Evolutionary conservation across 2,113 vertebrate species (phyloP).

Genomic region (Neolamprologus devosi): DNA sequence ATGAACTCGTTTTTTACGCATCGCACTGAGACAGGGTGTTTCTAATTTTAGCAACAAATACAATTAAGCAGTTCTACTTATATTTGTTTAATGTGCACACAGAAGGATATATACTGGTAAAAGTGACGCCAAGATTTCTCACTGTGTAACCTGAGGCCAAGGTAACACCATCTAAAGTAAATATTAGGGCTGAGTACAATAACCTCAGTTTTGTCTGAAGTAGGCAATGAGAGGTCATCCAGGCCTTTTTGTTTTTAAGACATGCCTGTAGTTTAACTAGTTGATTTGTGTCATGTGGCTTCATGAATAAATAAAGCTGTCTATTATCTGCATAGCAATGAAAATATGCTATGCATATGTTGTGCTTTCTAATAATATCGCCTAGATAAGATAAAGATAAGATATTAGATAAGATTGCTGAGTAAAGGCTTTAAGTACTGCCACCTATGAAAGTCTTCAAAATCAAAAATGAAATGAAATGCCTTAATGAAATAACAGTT

Average conservation of each 20-base stretch:
- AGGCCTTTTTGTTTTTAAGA: not conserved
- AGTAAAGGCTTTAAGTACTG: not conserved
- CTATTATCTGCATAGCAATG: not conserved
- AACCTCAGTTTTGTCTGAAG: not conserved
- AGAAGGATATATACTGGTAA: not conserved
- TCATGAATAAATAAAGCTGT: not conserved
- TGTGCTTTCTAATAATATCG: not conserved
- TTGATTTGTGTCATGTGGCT: not conserved
- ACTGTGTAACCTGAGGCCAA: not conserved
- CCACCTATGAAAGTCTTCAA: not conserved
- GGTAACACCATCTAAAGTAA: not conserved
- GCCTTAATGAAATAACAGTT: not conserved
- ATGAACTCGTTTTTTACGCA: not conserved
- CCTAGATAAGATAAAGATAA: not conserved
- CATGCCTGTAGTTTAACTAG: not conserved
- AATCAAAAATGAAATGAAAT: not conserved
- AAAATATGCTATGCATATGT: not conserved
- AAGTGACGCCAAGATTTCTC: not conserved
- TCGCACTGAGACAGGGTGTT: not conserved
- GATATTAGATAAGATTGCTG: fast-evolving
- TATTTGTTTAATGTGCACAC: not conserved
- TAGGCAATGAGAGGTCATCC: not conserved
- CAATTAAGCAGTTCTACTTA: not conserved
- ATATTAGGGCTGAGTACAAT: not conserved
- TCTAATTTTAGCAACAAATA: not conserved